Evolutionary conservation across 2,113 vertebrate species (phyloP).

Genomic region (Dicaeum eximium): DNA sequence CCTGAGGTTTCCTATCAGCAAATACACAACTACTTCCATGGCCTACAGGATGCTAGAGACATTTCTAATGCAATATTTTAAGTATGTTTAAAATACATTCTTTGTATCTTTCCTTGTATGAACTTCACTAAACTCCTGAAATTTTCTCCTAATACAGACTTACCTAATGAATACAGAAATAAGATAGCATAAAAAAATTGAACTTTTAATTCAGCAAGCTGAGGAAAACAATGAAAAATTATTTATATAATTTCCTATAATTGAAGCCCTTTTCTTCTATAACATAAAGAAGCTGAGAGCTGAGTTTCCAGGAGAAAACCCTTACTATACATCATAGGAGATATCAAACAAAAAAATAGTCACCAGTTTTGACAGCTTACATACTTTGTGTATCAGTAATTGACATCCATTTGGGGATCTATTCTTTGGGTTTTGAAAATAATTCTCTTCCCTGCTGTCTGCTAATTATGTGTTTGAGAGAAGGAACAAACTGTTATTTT

Average conservation of each 20-base stretch:
- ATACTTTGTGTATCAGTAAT: background rate
- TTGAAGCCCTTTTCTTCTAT: background rate
- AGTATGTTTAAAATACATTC: background rate
- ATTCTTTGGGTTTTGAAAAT: background rate
- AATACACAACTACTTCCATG: background rate
- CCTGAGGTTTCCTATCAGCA: background rate
- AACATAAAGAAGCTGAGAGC: background rate
- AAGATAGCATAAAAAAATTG: background rate
- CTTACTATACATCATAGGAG: background rate
- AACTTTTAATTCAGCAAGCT: background rate
- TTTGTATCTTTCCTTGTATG: background rate
- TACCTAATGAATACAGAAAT: background rate
- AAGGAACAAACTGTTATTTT: background rate
- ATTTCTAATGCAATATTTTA: background rate
- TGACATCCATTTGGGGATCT: background rate
- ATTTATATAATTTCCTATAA: background rate
- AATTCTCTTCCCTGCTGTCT: background rate
- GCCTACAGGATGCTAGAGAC: background rate
- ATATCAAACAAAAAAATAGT: background rate
- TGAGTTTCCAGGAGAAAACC: background rate
- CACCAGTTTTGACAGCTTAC: background rate
- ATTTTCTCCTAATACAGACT: background rate
- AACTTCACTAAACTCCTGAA: background rate
- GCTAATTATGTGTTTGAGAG: slow-evolving; percentile 12
- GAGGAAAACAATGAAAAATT: background rate